Percentiles rank a stretch among this genome's conserved stretches.
phyloP scores from a whole-genome alignment of 2,888 invertebrate species.

The Heliconius ethilla region DNA sequence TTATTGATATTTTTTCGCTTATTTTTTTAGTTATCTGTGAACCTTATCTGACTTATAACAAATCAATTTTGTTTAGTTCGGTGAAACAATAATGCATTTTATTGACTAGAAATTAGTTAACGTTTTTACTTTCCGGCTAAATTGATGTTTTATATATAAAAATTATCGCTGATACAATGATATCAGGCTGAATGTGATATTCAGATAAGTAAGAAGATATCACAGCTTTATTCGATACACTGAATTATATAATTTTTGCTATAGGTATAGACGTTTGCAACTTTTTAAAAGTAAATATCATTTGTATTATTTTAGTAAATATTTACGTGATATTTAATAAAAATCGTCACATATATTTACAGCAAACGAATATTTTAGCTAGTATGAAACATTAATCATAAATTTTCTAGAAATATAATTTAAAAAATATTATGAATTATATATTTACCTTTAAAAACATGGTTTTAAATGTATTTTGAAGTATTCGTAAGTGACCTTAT shows the following conservation, averaged over 20 bases:
- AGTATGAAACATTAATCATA: background rate
- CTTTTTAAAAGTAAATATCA: background rate
- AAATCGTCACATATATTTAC: too few relatives aligned
- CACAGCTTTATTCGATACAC: too few relatives aligned
- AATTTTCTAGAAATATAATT: background rate
- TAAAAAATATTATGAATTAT: background rate
- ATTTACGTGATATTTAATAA: background rate
- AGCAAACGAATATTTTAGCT: background rate
- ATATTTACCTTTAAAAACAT: background rate
- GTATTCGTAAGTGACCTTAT: too few relatives aligned
- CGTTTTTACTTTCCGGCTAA: background rate
- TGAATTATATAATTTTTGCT: background rate
- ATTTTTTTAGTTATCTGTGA: background rate
- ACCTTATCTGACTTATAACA: background rate
- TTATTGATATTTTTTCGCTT: background rate
- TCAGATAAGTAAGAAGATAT: constrained; percentile 25
- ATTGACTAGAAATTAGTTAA: background rate
- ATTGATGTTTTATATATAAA: background rate
- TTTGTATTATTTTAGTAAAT: background rate
- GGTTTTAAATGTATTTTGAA: too few relatives aligned
- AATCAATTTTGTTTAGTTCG: background rate
- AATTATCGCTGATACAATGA: constrained; percentile 23
- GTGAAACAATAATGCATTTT: background rate
- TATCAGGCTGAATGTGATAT: constrained; percentile 12
- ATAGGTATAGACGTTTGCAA: background rate